phyloP scores from a whole-genome alignment of 2,888 invertebrate genomes.

The Chrysomela aeneicollis region DNA sequence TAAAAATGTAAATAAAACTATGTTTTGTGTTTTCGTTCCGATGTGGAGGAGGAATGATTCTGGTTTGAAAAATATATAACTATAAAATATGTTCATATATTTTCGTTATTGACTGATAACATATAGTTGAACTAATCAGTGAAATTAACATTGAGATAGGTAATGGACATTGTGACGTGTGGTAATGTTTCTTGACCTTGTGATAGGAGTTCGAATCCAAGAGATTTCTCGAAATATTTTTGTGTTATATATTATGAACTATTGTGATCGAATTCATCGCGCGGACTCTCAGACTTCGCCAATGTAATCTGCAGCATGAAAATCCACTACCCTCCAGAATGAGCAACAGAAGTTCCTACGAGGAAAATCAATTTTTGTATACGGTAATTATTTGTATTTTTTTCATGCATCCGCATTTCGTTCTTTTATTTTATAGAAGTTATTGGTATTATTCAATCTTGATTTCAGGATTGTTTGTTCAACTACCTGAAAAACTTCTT shows the following conservation, averaged over 20 bases:
- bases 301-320: background rate
- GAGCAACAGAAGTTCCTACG: slow-evolving; percentile 54
- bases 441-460: no score
- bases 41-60: no score
- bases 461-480: no score
- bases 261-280: background rate
- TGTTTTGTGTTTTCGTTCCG: no score
- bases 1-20: no score
- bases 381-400: slow-evolving; percentile 49
- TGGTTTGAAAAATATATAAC: no score
- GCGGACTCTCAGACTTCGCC: background rate
- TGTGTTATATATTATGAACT: no score
- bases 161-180: background rate
- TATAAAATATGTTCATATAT: background rate
- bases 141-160: background rate
- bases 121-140: background rate
- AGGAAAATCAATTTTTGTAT: slow-evolving; percentile 54
- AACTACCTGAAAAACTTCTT: no score
- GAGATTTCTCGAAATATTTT: background rate
- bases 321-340: slow-evolving; percentile 18
- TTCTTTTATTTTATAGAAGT: no score
- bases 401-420: no score
- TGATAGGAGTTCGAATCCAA: background rate
- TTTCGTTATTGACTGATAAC: background rate
- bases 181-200: slow-evolving; percentile 3